Conservation (phyloP, 2,113 vertebrate genomes). For the Platycercus adscitus region DNA sequence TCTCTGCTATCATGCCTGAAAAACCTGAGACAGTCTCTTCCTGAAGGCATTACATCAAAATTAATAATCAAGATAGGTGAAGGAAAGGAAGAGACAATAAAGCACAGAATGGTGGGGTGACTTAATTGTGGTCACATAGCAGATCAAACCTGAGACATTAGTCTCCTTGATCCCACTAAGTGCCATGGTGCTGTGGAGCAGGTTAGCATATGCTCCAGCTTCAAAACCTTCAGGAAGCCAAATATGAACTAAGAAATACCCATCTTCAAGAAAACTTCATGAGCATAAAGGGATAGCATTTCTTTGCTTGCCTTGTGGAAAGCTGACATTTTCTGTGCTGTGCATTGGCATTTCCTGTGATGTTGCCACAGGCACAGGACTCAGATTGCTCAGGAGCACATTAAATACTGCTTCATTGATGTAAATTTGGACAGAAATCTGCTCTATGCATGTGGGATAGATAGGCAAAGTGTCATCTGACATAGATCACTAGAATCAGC, state of each 20-base stretch:
- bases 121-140: not conserved
- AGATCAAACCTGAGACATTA: not conserved
- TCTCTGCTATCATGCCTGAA: not conserved
- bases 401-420: constrained; percentile 39
- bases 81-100: not conserved
- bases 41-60: not conserved
- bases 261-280: not conserved
- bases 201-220: not conserved
- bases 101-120: not conserved
- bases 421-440: constrained; percentile 24
- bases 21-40: not conserved
- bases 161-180: not conserved
- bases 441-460: not conserved
- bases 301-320: constrained; percentile 28
- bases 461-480: not conserved
- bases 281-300: constrained; percentile 13
- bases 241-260: not conserved
- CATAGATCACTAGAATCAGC: not conserved
- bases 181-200: not conserved
- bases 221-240: not conserved
- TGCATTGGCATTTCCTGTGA: constrained; percentile 53
- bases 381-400: constrained; percentile 39
- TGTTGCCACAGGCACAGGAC: constrained; percentile 39
- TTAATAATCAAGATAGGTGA: not conserved
- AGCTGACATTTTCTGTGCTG: constrained; percentile 56